phyloP scores from a whole-genome alignment of 2,797 vertebrate species.

The Propithecus deckenii region DNA sequence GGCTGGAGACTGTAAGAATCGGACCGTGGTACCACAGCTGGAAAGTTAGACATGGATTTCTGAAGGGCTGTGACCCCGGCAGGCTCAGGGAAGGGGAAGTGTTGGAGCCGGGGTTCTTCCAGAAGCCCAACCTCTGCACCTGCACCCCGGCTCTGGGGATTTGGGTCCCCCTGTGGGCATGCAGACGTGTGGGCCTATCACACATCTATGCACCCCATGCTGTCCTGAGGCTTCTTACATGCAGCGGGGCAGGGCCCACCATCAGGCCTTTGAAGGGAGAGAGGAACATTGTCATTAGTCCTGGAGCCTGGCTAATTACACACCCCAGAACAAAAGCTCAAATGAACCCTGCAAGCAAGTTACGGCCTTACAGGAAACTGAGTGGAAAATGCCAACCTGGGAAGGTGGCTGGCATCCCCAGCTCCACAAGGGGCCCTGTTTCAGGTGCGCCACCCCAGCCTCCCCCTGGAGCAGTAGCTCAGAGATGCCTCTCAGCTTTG shows the following conservation, averaged over 20 bases:
- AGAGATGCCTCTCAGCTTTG: not conserved
- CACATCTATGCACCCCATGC: not conserved
- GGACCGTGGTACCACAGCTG: rapidly evolving
- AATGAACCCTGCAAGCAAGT: not conserved
- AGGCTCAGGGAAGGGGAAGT: not conserved
- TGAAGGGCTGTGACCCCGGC: not conserved
- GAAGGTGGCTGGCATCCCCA: not conserved
- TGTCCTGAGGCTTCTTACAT: not conserved
- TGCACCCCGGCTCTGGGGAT: not conserved
- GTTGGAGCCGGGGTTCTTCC: not conserved
- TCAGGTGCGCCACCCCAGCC: not conserved
- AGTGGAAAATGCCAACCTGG: not conserved
- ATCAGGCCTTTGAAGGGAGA: conserved; percentile 29
- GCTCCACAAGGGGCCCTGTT: not conserved
- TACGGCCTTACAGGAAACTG: rapidly evolving
- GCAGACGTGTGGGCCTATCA: not conserved
- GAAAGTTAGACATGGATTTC: not conserved
- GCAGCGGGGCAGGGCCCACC: not conserved
- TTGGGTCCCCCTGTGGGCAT: not conserved
- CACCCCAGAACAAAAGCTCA: not conserved
- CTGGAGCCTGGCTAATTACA: conserved; percentile 71
- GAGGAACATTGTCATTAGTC: conserved; percentile 54
- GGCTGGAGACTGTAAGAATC: not conserved
- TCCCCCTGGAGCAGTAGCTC: not conserved
- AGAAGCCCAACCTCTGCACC: not conserved